Evolutionary conservation across 2,888 invertebrate genomes (phyloP), one percentile per base, ranked within the genome.

Genomic region (Tetramorium bicarinatum): DNA sequence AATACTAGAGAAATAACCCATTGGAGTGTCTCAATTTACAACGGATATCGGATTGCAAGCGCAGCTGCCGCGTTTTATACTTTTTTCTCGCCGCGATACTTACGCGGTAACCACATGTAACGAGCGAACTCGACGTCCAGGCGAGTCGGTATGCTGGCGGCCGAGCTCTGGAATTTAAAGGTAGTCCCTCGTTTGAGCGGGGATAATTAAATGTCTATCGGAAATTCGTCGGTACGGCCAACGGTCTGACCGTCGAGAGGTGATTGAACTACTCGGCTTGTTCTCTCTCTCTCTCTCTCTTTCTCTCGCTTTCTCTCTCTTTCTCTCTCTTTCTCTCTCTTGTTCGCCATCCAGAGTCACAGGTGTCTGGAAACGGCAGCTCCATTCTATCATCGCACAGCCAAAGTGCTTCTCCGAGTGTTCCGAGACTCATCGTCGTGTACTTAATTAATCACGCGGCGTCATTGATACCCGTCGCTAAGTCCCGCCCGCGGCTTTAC

Each of bases 121-220:
- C 59, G 79, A 64, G 47, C 44, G 56, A 41, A 21, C 21, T 41
- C 38, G 71, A 41, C 67, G 2, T 54, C 72, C 72, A 41, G 44
- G 34, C 66, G 62, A 44, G 34, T 69, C 66, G 75, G 66, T 62
- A 76, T 71, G 85, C 72, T 59, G 52, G 66, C 64, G 81, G 82
- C 62, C 69, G 71, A 61, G 66, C 72, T 66, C 59, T 84, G 82
- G 82, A 87, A 89, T 89, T 87, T 87, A 88, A 89, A 87, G 88
- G 85, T 72, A 77, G 59, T 67, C 66, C 59, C 38, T 85, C 89
- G 82, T 83, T 87, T 85, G 64, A 71, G 25, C 54, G 66, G 71
- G 81, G 87, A 88, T 86, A 90, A 90, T 90, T 90, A 88, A 89
- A 90, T 88, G 87, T 89, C 87, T 86, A 90, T 90, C 86, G 90